These are phyloP conservation scores for Archilochus colubris DNA, from an alignment of 2,113 vertebrate genomes.

Conservation along the genomic window DNA sequence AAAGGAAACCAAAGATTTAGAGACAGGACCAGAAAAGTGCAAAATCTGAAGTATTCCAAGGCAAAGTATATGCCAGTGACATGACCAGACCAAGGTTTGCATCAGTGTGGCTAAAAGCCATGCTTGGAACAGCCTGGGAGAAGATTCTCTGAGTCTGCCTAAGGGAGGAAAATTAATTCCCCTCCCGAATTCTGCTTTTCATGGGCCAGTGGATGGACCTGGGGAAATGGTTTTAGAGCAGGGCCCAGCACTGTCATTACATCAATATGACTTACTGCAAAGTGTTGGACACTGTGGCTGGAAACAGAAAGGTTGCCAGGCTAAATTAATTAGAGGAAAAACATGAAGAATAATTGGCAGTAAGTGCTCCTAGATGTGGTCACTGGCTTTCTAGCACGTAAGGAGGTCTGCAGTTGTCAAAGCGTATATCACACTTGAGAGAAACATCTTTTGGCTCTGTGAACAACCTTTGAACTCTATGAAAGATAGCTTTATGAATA, in stretches of 20 bases:
- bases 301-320: background rate
- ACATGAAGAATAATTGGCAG: background rate
- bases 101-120: conserved; percentile 18
- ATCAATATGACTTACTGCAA: background rate
- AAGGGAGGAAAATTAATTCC: conserved; percentile 34
- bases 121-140: conserved; percentile 40
- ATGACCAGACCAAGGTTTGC: conserved; percentile 9
- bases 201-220: background rate
- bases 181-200: background rate
- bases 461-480: background rate
- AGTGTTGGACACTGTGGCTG: background rate
- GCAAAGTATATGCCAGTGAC: conserved; percentile 2
- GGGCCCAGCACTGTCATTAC: background rate
- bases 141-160: background rate
- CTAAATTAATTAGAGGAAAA: background rate
- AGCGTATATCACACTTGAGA: background rate
- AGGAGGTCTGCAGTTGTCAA: background rate
- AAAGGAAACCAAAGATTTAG: background rate
- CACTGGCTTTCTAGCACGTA: background rate
- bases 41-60: conserved; percentile 14
- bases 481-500: background rate
- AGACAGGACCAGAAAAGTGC: background rate
- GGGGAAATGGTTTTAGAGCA: background rate
- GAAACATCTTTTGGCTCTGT: background rate
- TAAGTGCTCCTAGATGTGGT: background rate